These are phyloP conservation scores for Dissostichus mawsoni DNA, from an alignment of 2,113 vertebrate species.

Conservation along the genomic window DNA sequence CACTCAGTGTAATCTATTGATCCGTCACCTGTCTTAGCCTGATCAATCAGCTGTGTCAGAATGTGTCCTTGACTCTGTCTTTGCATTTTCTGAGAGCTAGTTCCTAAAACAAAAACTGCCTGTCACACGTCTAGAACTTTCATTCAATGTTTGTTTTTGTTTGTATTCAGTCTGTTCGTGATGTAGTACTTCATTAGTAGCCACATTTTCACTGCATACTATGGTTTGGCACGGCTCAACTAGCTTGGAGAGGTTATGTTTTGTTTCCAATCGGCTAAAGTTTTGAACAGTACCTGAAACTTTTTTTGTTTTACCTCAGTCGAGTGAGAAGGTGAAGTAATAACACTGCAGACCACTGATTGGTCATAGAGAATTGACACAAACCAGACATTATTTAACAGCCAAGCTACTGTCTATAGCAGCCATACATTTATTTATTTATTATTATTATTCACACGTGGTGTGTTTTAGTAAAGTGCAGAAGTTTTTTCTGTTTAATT, in stretches of 20 bases:
- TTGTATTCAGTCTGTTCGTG: not conserved
- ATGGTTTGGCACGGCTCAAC: not conserved
- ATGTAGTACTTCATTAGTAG: not conserved
- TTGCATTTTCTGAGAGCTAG: not conserved
- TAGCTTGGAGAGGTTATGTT: not conserved
- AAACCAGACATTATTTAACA: no score
- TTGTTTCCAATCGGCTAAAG: not conserved
- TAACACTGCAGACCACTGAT: no score
- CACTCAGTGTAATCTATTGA: conserved; percentile 14
- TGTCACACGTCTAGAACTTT: not conserved
- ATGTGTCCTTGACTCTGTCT: conserved; percentile 1
- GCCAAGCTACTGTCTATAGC: no score
- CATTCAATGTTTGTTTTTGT: not conserved
- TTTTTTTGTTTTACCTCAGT: not conserved
- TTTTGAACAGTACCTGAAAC: not conserved
- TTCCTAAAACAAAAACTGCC: not conserved
- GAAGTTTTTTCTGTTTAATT: no score
- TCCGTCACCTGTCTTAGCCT: not conserved
- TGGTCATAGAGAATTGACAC: no score
- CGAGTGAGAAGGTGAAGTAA: no score
- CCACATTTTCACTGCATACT: no score
- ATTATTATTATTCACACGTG: no score
- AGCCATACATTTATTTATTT: no score
- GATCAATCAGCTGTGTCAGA: conserved; percentile 3
- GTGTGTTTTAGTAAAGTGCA: no score